Conservation (phyloP, 2,113 vertebrate genomes). For the Physeter macrocephalus region DNA sequence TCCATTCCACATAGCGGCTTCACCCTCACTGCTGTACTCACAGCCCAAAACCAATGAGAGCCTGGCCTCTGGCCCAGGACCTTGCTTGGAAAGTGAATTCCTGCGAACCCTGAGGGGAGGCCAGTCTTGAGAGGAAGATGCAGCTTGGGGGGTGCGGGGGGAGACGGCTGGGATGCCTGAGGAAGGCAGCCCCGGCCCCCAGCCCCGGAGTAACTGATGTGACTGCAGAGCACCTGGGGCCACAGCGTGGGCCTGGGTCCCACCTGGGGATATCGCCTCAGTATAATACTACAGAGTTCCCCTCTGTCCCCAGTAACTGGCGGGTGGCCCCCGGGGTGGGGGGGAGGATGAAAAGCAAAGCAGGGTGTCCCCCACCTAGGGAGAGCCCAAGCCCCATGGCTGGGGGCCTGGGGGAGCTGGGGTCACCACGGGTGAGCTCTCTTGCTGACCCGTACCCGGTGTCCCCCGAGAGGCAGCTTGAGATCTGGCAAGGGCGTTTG, state of each 20-base stretch:
- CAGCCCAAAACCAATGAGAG: not conserved
- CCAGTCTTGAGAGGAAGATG: not conserved
- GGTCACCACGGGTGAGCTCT: no score
- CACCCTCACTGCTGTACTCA: no score
- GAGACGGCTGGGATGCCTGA: rapidly evolving
- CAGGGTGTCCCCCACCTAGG: not conserved
- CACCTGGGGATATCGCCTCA: not conserved
- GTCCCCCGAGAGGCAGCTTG: not conserved
- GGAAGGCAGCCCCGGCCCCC: not conserved
- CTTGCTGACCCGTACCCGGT: not conserved
- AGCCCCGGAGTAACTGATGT: not conserved
- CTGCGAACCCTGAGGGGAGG: not conserved
- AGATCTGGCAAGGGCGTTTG: no score
- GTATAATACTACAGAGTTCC: not conserved
- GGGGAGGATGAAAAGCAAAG: not conserved
- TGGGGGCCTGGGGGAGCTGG: not conserved
- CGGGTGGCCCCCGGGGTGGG: not conserved
- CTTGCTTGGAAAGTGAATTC: not conserved
- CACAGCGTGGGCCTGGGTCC: not conserved
- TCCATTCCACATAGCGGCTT: not conserved
- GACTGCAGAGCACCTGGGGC: rapidly evolving
- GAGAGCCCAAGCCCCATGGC: not conserved
- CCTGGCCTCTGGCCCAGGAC: not conserved
- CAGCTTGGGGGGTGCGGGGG: no score
- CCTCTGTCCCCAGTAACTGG: not conserved